Conservation (phyloP, 1,140 invertebrate genomes). For the Heliconius melpomene region DNA sequence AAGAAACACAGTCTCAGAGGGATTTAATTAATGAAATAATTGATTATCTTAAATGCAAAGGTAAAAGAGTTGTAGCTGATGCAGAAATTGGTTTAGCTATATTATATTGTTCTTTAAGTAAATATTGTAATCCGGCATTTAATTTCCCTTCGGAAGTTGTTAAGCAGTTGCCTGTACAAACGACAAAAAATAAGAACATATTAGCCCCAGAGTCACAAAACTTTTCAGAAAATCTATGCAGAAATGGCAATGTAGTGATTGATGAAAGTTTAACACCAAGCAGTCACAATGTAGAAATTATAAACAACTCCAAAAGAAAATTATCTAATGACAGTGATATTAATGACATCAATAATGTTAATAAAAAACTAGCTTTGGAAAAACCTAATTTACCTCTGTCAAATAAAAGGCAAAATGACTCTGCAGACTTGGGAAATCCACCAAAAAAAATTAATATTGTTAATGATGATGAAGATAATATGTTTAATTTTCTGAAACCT, state of each 20-base stretch:
- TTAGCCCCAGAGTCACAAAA: constrained; percentile 68
- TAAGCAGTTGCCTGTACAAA: constrained; percentile 50
- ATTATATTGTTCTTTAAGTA: constrained; percentile 83
- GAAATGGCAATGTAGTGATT: constrained; percentile 61
- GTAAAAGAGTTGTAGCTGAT: constrained; percentile 83
- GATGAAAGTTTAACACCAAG: constrained; percentile 62
- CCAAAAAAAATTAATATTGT: constrained; percentile 54
- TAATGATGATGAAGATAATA: constrained; percentile 49
- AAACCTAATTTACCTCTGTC: constrained; percentile 34
- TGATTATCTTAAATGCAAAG: constrained; percentile 76
- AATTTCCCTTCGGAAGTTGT: constrained; percentile 71
- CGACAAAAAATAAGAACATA: constrained; percentile 47
- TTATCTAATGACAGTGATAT: constrained; percentile 47
- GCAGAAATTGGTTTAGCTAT: constrained; percentile 86
- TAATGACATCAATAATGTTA: constrained; percentile 41
- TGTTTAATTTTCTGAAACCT: constrained; percentile 61
- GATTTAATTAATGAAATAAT: constrained; percentile 72
- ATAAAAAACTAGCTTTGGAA: constrained; percentile 51
- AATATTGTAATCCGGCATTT: constrained; percentile 85
- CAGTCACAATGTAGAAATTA: constrained; percentile 34
- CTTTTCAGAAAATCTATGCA: constrained; percentile 36
- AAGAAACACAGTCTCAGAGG: constrained; percentile 76
- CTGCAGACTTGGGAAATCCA: constrained; percentile 44
- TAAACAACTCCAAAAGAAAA: constrained; percentile 57
- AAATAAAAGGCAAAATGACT: constrained; percentile 57